Evolutionary conservation across 2,797 vertebrate genomes (phyloP).

Genomic region (Cynodonichthys magdalenae): DNA sequence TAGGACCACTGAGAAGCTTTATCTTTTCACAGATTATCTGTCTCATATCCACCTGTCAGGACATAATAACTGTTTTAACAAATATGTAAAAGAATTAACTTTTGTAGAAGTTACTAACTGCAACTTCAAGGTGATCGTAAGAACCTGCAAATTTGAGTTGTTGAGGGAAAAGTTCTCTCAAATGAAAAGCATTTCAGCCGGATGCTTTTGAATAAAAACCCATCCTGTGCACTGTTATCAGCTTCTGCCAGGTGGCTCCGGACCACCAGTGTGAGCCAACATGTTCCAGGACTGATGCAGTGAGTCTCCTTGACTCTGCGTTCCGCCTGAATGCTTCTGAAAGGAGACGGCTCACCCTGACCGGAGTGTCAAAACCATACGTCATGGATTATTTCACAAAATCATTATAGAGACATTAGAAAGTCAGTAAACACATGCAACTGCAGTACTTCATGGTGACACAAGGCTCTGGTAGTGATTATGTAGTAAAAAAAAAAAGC

Average conservation of each 20-base stretch:
- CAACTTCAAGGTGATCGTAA: slow-evolving; percentile 25
- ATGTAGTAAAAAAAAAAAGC: slow-evolving; percentile 8
- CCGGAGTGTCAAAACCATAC: slow-evolving; percentile 36
- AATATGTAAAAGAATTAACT: too few species aligned
- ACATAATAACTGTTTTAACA: too few species aligned
- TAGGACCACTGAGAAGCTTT: too few species aligned
- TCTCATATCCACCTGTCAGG: too few species aligned
- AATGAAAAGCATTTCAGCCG: slow-evolving; percentile 64
- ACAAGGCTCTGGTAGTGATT: slow-evolving; percentile 5
- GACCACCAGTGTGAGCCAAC: slow-evolving; percentile 68
- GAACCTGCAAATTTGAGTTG: slow-evolving; percentile 30
- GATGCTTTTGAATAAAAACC: slow-evolving; percentile 57
- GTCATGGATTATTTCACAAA: slow-evolving; percentile 44
- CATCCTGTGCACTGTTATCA: slow-evolving; percentile 61
- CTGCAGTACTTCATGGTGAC: background rate
- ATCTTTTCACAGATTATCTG: too few species aligned
- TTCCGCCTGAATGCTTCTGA: slow-evolving; percentile 52
- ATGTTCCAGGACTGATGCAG: slow-evolving; percentile 61
- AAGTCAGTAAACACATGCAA: slow-evolving; percentile 19
- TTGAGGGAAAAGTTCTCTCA: slow-evolving; percentile 20
- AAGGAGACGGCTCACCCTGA: slow-evolving; percentile 52
- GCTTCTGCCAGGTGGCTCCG: slow-evolving; percentile 62
- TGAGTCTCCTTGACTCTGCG: slow-evolving; percentile 48
- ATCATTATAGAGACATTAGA: slow-evolving; percentile 42
- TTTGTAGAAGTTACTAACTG: too few species aligned